These are phyloP conservation scores for Eptesicus fuscus DNA, from an alignment of 2,113 vertebrate genomes.

Conservation along the genomic window DNA sequence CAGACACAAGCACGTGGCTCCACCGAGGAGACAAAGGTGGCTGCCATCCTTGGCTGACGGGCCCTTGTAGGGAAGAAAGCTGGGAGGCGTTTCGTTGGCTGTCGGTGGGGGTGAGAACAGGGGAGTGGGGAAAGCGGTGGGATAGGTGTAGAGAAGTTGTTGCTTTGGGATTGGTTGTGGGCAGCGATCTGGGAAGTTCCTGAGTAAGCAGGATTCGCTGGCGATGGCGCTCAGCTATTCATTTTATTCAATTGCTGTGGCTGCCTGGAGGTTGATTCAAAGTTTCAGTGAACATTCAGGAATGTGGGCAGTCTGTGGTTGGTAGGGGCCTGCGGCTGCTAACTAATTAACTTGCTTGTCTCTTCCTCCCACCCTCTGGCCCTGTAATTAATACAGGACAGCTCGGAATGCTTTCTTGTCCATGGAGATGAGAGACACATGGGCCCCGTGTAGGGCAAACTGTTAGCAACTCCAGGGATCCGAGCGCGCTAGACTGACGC, in stretches of 20 bases:
- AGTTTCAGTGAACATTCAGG: background rate
- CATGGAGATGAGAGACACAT: conserved; percentile 47
- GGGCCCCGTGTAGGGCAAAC: conserved; percentile 58
- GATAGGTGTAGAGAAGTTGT: background rate
- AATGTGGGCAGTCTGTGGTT: background rate
- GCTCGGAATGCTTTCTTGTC: background rate
- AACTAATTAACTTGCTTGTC: background rate
- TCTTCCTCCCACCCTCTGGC: background rate
- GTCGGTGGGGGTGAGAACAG: background rate
- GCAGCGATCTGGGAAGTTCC: background rate
- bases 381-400: background rate
- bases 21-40: background rate
- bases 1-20: background rate
- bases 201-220: background rate
- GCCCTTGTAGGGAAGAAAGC: background rate
- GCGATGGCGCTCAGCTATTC: background rate
- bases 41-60: background rate
- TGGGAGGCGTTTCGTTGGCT: background rate
- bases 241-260: background rate
- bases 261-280: background rate
- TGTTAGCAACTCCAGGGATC: conserved; percentile 52
- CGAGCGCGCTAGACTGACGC: fast-evolving
- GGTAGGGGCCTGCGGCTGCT: background rate
- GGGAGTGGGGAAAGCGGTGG: background rate
- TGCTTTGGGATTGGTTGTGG: background rate